Base-by-base conservation (phyloP, 2,888 invertebrate species). In the Ormia ochracea region DNA sequence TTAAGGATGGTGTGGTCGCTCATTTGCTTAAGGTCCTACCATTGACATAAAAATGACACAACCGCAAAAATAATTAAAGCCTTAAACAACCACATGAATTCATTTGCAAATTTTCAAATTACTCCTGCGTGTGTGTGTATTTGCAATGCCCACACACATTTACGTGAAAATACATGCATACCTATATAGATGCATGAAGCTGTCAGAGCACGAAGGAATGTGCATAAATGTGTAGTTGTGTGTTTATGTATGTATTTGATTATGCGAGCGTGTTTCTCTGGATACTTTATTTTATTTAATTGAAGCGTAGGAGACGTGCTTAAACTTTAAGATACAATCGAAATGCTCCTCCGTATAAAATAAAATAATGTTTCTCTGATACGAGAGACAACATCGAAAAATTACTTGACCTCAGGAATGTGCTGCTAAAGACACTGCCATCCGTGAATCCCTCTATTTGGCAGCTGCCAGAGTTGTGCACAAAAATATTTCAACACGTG, bases 51-150 rank as follows among this genome's bases (percentile, higher is more conserved):
- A 68, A 76, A 63, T 80, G 76, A 76, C 66, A 80, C 31, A 76
- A 80, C 68, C 72, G 68, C 80, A 80, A 68, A 76, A 80, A 80
- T 80, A 80, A 80, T 80, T 80, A 80, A 76, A 80, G 73, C 63
- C 73, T 76, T 73, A 58, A 56, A 43, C 61, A 66, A 58, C 80
- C 80, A 63, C 72, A 76, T 43, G 72, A 54, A 76, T 76, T 76
- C 79, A 80, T 56, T 72, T 56, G 41, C 26, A 59, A 48, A 43
- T 33, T n/a, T 23, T 41, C 0, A 21, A 21, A 14, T 0, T 26
- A 38, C 56, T 59, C 21, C 9, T 26, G 2, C 19, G 19, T 21
- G 33, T 54, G n/a, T 19, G 17, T 59, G 28, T 31, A 3, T 68
- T 6, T 21, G 50, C 9, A n/a, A n/a, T n/a, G n/a, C n/a, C n/a